Percentiles rank a stretch among this genome's conserved stretches.
Conservation (phyloP, 1,140 invertebrate genomes). For the Diorhabda carinulata region DNA sequence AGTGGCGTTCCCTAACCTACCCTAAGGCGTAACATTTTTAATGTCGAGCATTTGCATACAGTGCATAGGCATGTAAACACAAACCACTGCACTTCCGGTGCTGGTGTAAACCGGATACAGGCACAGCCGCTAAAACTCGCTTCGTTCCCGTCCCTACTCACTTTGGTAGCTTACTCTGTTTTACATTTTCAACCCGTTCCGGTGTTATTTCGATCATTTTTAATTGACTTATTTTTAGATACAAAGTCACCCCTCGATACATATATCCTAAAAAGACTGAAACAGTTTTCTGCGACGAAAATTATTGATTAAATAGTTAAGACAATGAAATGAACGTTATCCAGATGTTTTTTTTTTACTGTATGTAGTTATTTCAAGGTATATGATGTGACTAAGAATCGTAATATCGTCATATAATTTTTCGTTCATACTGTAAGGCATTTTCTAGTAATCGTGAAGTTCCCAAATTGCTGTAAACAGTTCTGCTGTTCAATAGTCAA, state of each 20-base stretch:
- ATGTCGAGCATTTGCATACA: conserved; percentile 37
- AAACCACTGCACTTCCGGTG: conserved; percentile 40
- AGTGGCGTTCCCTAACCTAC: conserved; percentile 5
- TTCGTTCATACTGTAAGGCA: no score
- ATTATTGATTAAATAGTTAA: no score
- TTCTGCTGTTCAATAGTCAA: no score
- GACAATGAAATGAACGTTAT: no score
- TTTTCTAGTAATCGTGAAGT: no score
- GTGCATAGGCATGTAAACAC: conserved; percentile 39
- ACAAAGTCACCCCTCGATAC: conserved; percentile 4
- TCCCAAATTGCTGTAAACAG: no score
- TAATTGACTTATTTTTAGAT: conserved; percentile 17
- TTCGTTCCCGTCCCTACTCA: conserved; percentile 1
- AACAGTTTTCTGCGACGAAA: no score
- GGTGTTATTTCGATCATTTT: conserved; percentile 12
- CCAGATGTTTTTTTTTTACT: no score
- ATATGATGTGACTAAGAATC: no score
- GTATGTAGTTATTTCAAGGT: no score
- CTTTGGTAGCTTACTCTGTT: neutral
- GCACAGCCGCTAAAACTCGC: conserved; percentile 33
- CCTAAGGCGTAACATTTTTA: conserved; percentile 31
- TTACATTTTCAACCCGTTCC: conserved; percentile 10
- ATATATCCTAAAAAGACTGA: neutral
- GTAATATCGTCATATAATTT: no score
- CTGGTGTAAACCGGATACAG: conserved; percentile 41